A percentile compares a stretch with the other conserved stretches of the same genome.
These are phyloP conservation scores for Solea solea DNA, from an alignment of 2,113 vertebrate genomes.

Conservation along the genomic window DNA sequence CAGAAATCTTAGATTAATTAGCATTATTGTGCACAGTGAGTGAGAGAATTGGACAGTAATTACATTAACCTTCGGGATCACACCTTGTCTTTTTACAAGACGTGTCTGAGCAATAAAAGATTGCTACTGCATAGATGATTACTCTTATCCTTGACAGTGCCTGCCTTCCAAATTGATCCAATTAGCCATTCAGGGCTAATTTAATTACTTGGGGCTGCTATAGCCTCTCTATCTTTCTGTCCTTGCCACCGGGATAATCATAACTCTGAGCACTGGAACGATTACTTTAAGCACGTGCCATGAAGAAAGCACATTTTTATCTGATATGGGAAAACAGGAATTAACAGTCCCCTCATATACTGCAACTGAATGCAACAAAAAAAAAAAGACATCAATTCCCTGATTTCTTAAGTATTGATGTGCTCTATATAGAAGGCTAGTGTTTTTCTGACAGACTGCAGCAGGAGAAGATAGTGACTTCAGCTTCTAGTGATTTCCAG, in stretches of 20 bases:
- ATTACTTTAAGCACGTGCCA: conserved; percentile 70
- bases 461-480: conserved; percentile 36
- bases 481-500: conserved; percentile 16
- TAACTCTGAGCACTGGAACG: conserved; percentile 60
- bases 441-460: conserved; percentile 27
- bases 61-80: conserved; percentile 81
- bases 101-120: conserved; percentile 76
- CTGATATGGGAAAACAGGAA: conserved; percentile 63
- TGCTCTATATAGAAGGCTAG: background rate
- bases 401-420: conserved; percentile 20
- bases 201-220: conserved; percentile 74
- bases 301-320: conserved; percentile 62
- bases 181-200: conserved; percentile 81
- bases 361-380: conserved; percentile 17
- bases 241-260: conserved; percentile 76
- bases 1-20: conserved; percentile 80
- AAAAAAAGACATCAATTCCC: conserved; percentile 14
- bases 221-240: conserved; percentile 74
- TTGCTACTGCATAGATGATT: conserved; percentile 79
- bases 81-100: conserved; percentile 81
- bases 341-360: conserved; percentile 22
- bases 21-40: conserved; percentile 73
- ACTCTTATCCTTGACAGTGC: conserved; percentile 82
- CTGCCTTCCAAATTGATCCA: conserved; percentile 81
- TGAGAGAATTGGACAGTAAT: conserved; percentile 80